Percentiles rank a stretch among this genome's conserved stretches.
Conservation (phyloP, 2,113 vertebrate genomes). For the Chaenocephalus aceratus region DNA sequence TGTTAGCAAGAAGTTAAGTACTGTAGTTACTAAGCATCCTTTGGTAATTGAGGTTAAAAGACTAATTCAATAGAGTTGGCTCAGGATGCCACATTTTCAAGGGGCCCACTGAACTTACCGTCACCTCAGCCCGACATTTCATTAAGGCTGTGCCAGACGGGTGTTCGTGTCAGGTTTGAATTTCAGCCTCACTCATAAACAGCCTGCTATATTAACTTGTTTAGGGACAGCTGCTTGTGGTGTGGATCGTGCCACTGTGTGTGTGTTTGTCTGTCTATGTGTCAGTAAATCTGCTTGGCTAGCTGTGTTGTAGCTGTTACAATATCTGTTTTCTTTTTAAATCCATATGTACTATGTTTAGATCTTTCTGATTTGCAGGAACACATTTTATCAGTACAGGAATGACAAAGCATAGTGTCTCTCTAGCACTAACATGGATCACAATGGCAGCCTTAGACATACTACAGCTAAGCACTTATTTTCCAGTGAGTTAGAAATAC, state of each 20-base stretch:
- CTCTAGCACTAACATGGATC: constrained; percentile 5
- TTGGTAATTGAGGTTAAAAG: constrained; percentile 10
- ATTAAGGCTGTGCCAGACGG: constrained; percentile 86
- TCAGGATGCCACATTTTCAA: constrained; percentile 41
- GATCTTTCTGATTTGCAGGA: constrained; percentile 14
- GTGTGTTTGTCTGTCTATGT: constrained; percentile 63
- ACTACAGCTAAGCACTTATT: background rate
- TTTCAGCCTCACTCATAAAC: constrained; percentile 88
- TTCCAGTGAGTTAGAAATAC: constrained; percentile 1
- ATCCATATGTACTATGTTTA: constrained; percentile 31
- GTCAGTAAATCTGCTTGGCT: constrained; percentile 64
- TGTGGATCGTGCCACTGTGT: constrained; percentile 59
- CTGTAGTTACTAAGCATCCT: constrained; percentile 20
- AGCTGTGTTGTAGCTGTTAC: constrained; percentile 27
- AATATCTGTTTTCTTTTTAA: constrained; percentile 8
- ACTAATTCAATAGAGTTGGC: constrained; percentile 31
- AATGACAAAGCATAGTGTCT: constrained; percentile 7
- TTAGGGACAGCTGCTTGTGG: constrained; percentile 86
- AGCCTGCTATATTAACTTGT: constrained; percentile 89
- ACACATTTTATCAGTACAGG: constrained; percentile 4
- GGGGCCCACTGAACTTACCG: constrained; percentile 80
- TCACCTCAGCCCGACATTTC: constrained; percentile 87
- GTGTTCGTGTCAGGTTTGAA: constrained; percentile 82
- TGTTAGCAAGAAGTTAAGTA: background rate
- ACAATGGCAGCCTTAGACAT: background rate